Base-by-base conservation (phyloP, 2,888 invertebrate species). In the Thera britannica region DNA sequence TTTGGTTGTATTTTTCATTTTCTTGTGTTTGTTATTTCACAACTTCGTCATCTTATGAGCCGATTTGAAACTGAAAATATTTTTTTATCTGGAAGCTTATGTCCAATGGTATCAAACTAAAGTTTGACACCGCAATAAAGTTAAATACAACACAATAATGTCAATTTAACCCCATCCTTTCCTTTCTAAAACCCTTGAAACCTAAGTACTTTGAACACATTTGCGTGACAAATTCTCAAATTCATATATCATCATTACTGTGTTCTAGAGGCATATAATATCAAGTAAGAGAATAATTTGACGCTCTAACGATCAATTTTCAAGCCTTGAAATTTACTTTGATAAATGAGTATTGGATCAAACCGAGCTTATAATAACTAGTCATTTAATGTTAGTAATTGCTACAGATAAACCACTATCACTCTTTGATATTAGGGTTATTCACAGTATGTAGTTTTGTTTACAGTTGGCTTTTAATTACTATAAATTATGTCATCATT, bases 291-390 rank as follows among this genome's bases (percentile, higher is more conserved):
- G 12, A 2, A 54, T n/a, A 55, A 55, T 36, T 35, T 35, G n/a
- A 55, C n/a, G 11, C 55, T 35, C 36, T 55, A 36, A 1, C n/a
- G 55, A 55, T 38, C 6, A 36, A 36, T 35, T 55, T 11, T 2
- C 11, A n/a, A 36, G n/a, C n/a, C 23, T 36, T 55, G 34, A 34
- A 58, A 58, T 58, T 58, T 58, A 36, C 58, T 58, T 58, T 49
- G 58, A 58, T 7, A 62, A 55, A 48, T 9, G 46, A 48, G 35
- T 11, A 52, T 52, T 52, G 12, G 48, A 57, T 57, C 41, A 57
- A 44, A 44, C 57, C 3, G 12, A 58, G 48, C 36, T 58, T 49
- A 49, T 49, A 34, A 23, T 58, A 49, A 49, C 58, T 6, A 34
- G 48, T n/a, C 2, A 58, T 58, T 49, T 49, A 35, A 46, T 11